Base-by-base conservation (phyloP, 2,113 vertebrate genomes). In the Alectura lathami region DNA sequence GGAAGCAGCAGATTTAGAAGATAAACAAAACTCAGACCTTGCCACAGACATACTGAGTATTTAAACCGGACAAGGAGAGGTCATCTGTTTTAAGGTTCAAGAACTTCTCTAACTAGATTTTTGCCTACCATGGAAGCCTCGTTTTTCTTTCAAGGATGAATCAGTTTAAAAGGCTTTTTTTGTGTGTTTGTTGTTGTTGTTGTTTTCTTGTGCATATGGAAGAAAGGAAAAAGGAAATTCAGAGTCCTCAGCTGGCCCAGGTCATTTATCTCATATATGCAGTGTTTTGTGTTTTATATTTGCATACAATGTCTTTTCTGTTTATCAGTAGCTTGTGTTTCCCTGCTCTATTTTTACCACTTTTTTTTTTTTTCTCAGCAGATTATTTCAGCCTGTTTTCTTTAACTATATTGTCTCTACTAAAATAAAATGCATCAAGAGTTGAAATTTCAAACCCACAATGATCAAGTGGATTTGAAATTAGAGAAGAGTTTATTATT, bases 21-120 rank as follows among this genome's bases (percentile, higher is more conserved):
- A 78, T 23, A 76, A 95, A 83, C 60, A 91, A 86, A 86, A 84
- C 60, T 82, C 36, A 86, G 60, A 67, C 48, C 13, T 94, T 94
- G 83, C 77, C 68, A 56, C 54, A 34, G 89, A 26, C 40, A 38
- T 48, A 11, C 40, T 68, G 88, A 38, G 78, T 78, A 67, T 80
- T 95, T 56, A 60, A 88, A 91, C 34, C 1, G 1, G 56, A 40
- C 53, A 72, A 57, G 59, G n/a, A 82, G 42, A 77, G 36, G 29
- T 70, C 59, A 51, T 80, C 34, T 69, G 4, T 43, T 93, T 86
- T 43, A 54, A 87, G 87, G 50, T 69, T 89, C 47, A 83, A 16
- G 45, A 89, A 51, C 54, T 50, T 26, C 23, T 62, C 54, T 70
- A 59, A 63, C 18, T 43, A 14, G 34, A 43, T 32, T 89, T 82